Evolutionary conservation across 2,113 vertebrate species (phyloP).

Genomic region (Poeciliopsis retropinna): DNA sequence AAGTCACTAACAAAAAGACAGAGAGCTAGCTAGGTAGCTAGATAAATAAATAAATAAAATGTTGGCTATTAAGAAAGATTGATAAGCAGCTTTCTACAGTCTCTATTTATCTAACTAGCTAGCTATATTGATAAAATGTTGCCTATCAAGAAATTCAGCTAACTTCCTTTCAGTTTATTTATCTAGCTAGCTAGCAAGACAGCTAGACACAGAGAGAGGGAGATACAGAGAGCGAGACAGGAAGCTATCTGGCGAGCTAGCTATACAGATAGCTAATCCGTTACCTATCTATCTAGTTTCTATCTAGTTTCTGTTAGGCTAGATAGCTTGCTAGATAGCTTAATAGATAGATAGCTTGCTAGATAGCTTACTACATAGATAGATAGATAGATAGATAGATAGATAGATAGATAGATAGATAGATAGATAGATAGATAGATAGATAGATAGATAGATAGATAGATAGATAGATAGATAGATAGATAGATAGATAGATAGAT

Average conservation of each 20-base stretch:
- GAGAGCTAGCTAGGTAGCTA: constrained; percentile 15
- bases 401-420: constrained; percentile 61
- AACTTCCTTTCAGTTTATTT: neutral
- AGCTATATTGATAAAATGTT: neutral
- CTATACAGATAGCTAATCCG: neutral
- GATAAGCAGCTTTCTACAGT: neutral
- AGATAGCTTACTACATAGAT: constrained; percentile 52
- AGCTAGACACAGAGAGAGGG: constrained; percentile 48
- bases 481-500: constrained; percentile 53
- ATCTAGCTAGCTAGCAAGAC: constrained; percentile 40
- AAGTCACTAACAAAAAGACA: constrained; percentile 58
- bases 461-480: constrained; percentile 46
- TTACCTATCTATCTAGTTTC: neutral
- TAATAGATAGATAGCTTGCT: constrained; percentile 47
- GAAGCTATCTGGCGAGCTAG: constrained; percentile 8
- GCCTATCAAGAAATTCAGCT: neutral
- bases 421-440: constrained; percentile 68
- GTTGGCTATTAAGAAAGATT: no score
- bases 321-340: constrained; percentile 10
- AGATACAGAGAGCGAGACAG: constrained; percentile 54
- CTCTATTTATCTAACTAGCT: neutral
- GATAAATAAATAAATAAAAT: neutral
- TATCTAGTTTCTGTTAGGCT: neutral
- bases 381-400: constrained; percentile 54
- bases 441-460: constrained; percentile 45